Conservation (phyloP, 1,140 invertebrate genomes). For the Drosophila athabasca region DNA sequence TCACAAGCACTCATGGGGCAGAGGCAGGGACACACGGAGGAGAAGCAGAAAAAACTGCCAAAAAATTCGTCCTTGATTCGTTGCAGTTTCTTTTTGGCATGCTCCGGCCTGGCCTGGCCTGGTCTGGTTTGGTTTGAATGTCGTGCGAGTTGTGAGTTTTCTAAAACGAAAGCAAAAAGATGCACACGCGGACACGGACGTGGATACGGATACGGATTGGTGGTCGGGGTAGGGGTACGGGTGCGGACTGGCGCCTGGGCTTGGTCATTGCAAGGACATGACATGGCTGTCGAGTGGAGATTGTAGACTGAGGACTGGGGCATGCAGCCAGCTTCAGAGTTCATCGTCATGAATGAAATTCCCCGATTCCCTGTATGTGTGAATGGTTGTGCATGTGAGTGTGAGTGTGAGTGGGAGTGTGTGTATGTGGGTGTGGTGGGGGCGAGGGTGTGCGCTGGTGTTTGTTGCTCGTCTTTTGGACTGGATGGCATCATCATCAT, state of each 20-base stretch:
- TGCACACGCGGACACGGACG: slow-evolving; percentile 40
- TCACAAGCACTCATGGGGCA: slow-evolving; percentile 18
- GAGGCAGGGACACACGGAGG: slow-evolving; percentile 9
- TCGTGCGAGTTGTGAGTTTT: slow-evolving; percentile 72
- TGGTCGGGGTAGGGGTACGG: background rate
- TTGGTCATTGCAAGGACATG: slow-evolving; percentile 46
- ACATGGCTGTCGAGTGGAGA: slow-evolving; percentile 29
- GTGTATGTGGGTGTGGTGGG: slow-evolving; percentile 10
- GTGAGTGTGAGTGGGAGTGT: slow-evolving; percentile 10
- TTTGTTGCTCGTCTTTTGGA: slow-evolving; percentile 57
- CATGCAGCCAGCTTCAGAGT: slow-evolving; percentile 40
- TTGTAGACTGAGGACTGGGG: slow-evolving; percentile 37
- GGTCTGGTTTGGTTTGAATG: slow-evolving; percentile 50
- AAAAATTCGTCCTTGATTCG: slow-evolving; percentile 83
- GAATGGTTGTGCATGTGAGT: background rate
- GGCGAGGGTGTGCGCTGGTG: slow-evolving; percentile 12
- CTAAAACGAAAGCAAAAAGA: slow-evolving; percentile 81
- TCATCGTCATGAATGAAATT: slow-evolving; percentile 69
- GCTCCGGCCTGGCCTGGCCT: slow-evolving; percentile 4
- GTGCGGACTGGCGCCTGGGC: background rate
- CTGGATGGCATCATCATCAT: slow-evolving; percentile 16
- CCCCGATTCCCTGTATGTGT: slow-evolving; percentile 19
- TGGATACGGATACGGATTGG: too few species aligned
- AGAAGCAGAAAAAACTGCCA: slow-evolving; percentile 68
- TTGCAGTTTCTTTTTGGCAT: slow-evolving; percentile 80